Percentiles rank a stretch among this genome's conserved stretches.
phyloP scores from a whole-genome alignment of 2,888 invertebrate species.

The Tubiluchus corallicola region DNA sequence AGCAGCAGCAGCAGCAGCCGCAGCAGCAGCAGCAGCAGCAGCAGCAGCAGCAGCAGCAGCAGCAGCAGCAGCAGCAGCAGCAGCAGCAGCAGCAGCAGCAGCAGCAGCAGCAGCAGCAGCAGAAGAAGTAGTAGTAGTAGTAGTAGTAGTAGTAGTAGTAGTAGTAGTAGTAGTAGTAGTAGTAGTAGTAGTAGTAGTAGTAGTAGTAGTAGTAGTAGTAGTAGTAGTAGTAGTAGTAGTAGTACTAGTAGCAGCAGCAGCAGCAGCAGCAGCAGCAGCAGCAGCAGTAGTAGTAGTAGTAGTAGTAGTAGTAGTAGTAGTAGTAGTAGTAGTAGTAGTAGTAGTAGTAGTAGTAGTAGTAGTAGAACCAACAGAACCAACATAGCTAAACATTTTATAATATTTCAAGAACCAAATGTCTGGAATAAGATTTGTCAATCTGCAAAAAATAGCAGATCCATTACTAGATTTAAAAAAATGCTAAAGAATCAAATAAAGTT shows the following conservation, averaged over 20 bases:
- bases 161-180: conserved; percentile 3
- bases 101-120: conserved; percentile 3
- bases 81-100: conserved; percentile 3
- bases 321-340: conserved; percentile 9
- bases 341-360: conserved; percentile 9
- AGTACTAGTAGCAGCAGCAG: conserved; percentile 1
- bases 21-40: conserved; percentile 3
- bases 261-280: conserved; percentile 3
- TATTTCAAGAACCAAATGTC: too few species aligned
- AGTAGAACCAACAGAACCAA: conserved; percentile 5
- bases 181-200: conserved; percentile 3
- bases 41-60: conserved; percentile 3
- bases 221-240: conserved; percentile 3
- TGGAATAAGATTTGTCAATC: not conserved
- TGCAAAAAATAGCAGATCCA: too few species aligned
- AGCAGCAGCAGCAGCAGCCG: too few species aligned
- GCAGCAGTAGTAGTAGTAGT: conserved; percentile 3
- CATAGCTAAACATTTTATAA: too few species aligned
- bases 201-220: conserved; percentile 3
- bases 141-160: conserved; percentile 3
- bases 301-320: conserved; percentile 6
- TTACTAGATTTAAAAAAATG: too few species aligned
- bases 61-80: conserved; percentile 3
- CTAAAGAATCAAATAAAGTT: too few species aligned
- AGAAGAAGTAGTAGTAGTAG: conserved; percentile 3